Conservation (phyloP, 2,888 invertebrate species). For the Drosophila birchii region DNA sequence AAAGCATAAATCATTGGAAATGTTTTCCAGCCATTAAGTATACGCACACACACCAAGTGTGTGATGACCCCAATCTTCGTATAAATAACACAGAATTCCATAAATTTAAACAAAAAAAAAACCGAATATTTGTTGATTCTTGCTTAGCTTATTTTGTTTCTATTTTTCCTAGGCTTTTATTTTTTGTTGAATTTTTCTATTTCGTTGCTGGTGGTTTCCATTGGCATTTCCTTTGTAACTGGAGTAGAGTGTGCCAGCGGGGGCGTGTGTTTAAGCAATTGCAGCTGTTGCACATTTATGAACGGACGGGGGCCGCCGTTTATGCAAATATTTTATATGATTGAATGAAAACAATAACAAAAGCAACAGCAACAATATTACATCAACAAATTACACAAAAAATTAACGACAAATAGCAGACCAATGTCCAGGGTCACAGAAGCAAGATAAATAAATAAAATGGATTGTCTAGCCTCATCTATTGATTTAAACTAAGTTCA, state of each 20-base stretch:
- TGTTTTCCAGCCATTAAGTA: constrained; percentile 56
- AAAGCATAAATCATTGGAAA: constrained; percentile 55
- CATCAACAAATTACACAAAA: neutral
- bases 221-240: constrained; percentile 61
- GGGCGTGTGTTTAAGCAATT: constrained; percentile 34
- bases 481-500: neutral
- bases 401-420: constrained; percentile 19
- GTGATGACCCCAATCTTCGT: constrained; percentile 33
- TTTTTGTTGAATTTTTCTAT: neutral
- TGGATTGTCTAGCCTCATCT: neutral
- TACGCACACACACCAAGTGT: constrained; percentile 23
- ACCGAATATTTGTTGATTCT: constrained; percentile 41
- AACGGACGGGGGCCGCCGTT: constrained; percentile 1
- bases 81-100: constrained; percentile 64
- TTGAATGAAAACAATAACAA: constrained; percentile 29
- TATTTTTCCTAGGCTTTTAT: constrained; percentile 3
- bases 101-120: constrained; percentile 61
- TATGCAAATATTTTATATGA: constrained; percentile 39
- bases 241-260: constrained; percentile 49
- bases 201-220: constrained; percentile 25
- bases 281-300: constrained; percentile 35
- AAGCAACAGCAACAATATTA: neutral
- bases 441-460: constrained; percentile 4
- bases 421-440: constrained; percentile 10
- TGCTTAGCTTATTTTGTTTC: constrained; percentile 39